Base-by-base conservation (phyloP, 2,113 vertebrate species). In the Orientallactaga bullata region DNA sequence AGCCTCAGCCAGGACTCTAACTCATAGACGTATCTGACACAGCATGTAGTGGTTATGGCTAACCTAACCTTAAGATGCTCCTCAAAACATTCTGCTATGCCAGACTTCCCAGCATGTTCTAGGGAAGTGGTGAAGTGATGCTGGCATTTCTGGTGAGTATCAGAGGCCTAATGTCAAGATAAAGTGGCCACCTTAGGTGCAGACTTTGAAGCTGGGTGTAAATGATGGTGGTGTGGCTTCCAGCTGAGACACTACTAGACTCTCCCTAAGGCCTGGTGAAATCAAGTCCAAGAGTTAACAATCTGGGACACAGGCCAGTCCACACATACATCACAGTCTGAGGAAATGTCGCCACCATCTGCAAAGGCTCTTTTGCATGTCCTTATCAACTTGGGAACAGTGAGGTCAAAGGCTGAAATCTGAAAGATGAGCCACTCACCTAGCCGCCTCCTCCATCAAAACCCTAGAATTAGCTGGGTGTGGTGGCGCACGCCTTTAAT, bases 381-480 rank as follows among this genome's bases (percentile, higher is more conserved):
- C 28, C 3, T 15, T 21, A 47, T 63, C n/a, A 71, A 61, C 58
- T 37, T 78, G 35, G 88, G 73, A 89, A 73, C 13, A 61, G 15
- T 39, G 47, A 61, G 28, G 39, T 28, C 15, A 71, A 71, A 51
- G 21, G 12, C 20, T 66, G 35, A 88, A 60, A 63, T 68, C 5
- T 73, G 24, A 85, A 94, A 63, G 17, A 60, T 32, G 24, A 13
- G 87, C 30, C 6, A 26, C n/a, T 90, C 90, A 81, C 30, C n/a
- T 90, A 72, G 9, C 11, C 37, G 47, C 61, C 26, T 5, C 16
- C 24, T 8, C 51, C 18, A 60, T 30, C 35, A 18, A 51, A 8
- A 15, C 24, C 20, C 35, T 13, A 72, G 8, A 73, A 26, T 47
- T 78, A 73, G n/a, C n/a, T n/a, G n/a, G n/a, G n/a, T n/a, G n/a